These are phyloP conservation scores for Lottia scabra DNA, from an alignment of 2,888 invertebrate species.

Conservation along the genomic window DNA sequence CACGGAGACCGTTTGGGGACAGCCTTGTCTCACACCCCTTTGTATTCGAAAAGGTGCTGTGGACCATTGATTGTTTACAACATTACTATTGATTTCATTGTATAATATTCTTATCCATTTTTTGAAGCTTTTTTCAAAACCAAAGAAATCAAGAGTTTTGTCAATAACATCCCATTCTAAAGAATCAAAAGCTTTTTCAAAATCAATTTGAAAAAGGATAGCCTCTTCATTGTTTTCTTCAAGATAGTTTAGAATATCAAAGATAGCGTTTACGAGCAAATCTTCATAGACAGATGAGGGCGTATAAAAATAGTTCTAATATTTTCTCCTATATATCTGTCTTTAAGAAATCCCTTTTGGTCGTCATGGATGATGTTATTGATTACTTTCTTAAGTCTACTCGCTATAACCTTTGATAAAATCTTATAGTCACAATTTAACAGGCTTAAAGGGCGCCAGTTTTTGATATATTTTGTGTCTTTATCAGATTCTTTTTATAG, in stretches of 20 bases:
- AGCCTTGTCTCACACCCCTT: neutral
- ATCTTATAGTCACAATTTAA: conserved; percentile 24
- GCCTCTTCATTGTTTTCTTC: neutral
- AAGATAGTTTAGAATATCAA: conserved; percentile 10
- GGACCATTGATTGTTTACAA: neutral
- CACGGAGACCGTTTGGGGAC: too few species aligned
- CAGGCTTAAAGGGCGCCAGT: conserved; percentile 18
- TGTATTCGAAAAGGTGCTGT: neutral
- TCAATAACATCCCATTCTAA: neutral
- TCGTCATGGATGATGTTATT: conserved; percentile 16
- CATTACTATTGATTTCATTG: neutral
- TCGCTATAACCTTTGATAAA: conserved; percentile 6
- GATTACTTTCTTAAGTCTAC: conserved; percentile 12
- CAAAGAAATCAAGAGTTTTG: neutral
- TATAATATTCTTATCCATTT: neutral
- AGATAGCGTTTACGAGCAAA: too few species aligned
- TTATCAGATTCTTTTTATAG: too few species aligned
- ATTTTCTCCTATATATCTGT: conserved; percentile 8
- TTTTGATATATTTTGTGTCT: conserved; percentile 2
- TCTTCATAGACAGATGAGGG: too few species aligned
- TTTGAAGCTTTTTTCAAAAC: neutral
- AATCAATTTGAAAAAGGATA: neutral
- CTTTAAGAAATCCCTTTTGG: conserved; percentile 16
- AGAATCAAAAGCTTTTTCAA: neutral
- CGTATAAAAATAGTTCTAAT: conserved; percentile 17